Evolutionary conservation across 2,113 vertebrate genomes (phyloP).

Genomic region (Paraplagusia blochii): DNA sequence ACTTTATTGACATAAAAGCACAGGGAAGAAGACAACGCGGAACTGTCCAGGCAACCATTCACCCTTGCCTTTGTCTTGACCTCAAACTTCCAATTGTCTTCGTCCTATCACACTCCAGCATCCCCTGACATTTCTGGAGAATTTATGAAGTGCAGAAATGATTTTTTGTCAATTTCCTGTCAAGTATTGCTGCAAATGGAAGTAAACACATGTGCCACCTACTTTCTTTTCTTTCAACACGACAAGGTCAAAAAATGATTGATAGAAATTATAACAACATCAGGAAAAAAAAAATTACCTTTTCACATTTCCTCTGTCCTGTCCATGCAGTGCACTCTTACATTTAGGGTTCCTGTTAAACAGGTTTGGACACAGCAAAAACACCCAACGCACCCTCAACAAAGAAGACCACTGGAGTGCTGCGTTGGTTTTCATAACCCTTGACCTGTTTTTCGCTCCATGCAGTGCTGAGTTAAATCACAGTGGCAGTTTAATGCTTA

Average conservation of each 20-base stretch:
- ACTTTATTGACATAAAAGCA: conserved; percentile 11
- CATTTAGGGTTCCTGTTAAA: conserved; percentile 57
- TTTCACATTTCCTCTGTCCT: conserved; percentile 39
- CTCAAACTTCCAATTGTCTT: conserved; percentile 2
- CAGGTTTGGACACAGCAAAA: conserved; percentile 35
- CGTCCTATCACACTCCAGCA: not conserved
- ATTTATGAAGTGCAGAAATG: not conserved
- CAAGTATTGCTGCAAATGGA: not conserved
- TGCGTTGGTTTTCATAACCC: conserved; percentile 62
- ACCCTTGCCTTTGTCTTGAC: conserved; percentile 1
- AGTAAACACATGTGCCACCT: not conserved
- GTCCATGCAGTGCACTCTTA: conserved; percentile 49
- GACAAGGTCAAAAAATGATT: not conserved
- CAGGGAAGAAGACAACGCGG: not conserved
- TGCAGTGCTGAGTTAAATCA: conserved; percentile 34
- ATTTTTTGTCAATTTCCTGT: not conserved
- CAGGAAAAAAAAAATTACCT: conserved; percentile 19
- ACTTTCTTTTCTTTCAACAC: not conserved
- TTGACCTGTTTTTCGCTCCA: conserved; percentile 51
- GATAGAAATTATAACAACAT: too few relatives aligned
- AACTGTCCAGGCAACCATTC: not conserved
- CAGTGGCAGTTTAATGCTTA: conserved; percentile 32
- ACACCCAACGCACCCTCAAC: conserved; percentile 31
- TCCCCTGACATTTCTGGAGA: not conserved
- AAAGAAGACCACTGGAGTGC: conserved; percentile 43